Evolutionary conservation across 37 sponge, comb jelly and placozoan species (phyloP).

Genomic region (Chondrosia reniformis): DNA sequence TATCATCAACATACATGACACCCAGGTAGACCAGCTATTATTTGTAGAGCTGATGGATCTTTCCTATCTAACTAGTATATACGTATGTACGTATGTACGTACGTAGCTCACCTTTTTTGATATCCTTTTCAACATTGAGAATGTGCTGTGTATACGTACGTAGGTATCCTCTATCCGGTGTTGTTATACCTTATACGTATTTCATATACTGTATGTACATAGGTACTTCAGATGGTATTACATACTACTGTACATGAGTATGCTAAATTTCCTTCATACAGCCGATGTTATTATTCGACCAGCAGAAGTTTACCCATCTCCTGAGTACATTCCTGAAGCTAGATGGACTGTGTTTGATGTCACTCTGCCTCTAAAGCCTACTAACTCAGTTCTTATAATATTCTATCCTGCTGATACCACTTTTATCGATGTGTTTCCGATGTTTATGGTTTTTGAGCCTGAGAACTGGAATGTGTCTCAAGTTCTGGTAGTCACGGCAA

Average conservation of each 20-base stretch:
- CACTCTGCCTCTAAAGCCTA: slow-evolving; percentile 63
- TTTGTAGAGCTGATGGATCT: neutral
- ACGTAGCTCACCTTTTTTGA: no score
- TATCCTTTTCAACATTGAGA: no score
- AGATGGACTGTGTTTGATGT: slow-evolving; percentile 73
- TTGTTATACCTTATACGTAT: neutral
- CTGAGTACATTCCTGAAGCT: slow-evolving; percentile 78
- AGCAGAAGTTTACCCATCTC: slow-evolving; percentile 55
- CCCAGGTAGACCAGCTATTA: no score
- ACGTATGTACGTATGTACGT: slow-evolving; percentile 3
- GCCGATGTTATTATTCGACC: slow-evolving; percentile 60
- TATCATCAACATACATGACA: no score
- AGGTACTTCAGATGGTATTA: neutral
- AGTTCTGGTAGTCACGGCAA: slow-evolving; percentile 49
- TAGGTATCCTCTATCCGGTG: neutral
- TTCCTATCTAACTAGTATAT: neutral
- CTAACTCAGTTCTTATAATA: slow-evolving; percentile 42
- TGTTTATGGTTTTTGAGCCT: slow-evolving; percentile 64
- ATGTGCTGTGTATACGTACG: neutral
- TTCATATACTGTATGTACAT: neutral
- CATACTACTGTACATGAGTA: neutral
- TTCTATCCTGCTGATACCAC: slow-evolving; percentile 47
- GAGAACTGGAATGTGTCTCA: slow-evolving; percentile 73
- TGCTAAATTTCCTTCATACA: slow-evolving; percentile 13
- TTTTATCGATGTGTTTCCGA: slow-evolving; percentile 39